These are phyloP conservation scores for Nasalis larvatus DNA, from an alignment of 2,113 vertebrate species.

Conservation along the genomic window DNA sequence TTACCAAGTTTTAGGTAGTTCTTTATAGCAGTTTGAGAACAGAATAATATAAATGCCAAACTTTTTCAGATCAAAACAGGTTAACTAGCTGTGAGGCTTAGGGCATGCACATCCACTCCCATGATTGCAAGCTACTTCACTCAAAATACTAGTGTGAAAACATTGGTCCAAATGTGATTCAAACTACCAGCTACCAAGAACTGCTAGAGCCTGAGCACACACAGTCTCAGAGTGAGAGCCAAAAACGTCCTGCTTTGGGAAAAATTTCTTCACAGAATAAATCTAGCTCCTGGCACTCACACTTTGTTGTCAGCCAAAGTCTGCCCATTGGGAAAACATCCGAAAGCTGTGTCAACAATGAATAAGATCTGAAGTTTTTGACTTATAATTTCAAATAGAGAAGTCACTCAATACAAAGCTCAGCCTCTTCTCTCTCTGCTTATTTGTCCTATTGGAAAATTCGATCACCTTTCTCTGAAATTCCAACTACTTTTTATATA, in stretches of 20 bases:
- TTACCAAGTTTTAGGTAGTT: too few relatives aligned
- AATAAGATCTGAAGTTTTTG: slow-evolving; percentile 22
- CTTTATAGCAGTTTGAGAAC: too few relatives aligned
- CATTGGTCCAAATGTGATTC: background rate
- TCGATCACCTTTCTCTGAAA: background rate
- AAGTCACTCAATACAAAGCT: background rate
- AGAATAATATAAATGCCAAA: background rate
- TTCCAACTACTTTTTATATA: background rate
- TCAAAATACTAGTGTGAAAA: background rate
- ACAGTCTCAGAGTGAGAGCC: background rate
- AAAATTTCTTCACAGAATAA: slow-evolving; percentile 23
- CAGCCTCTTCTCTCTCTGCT: background rate
- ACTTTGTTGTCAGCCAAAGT: slow-evolving; percentile 37
- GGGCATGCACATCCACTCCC: background rate
- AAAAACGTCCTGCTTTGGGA: background rate
- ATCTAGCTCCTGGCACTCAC: slow-evolving; percentile 32
- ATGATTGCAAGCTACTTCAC: background rate
- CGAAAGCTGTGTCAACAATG: slow-evolving; percentile 28
- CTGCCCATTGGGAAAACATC: slow-evolving; percentile 47
- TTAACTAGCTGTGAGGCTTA: background rate
- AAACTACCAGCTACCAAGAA: background rate
- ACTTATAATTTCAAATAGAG: background rate
- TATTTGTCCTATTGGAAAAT: background rate
- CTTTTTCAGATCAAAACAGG: background rate
- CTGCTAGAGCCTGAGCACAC: background rate